A percentile compares a stretch with the other conserved stretches of the same genome.
Conservation (phyloP, 2,888 invertebrate genomes). For the Mimachlamys varia region DNA sequence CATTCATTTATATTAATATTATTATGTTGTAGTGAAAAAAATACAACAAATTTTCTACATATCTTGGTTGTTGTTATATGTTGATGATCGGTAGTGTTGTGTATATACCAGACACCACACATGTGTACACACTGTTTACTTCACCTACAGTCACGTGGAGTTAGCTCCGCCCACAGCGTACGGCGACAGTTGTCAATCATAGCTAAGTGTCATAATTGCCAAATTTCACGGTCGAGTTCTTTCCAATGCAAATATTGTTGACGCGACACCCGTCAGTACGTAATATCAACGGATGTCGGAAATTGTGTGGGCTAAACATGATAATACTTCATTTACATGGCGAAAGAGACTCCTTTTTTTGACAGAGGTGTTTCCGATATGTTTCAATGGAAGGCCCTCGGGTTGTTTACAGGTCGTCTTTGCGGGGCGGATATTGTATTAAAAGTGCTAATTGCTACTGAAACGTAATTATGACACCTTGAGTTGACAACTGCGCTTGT, state of each 20-base stretch:
- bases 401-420: background rate
- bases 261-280: background rate
- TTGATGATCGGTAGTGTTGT: slow-evolving; percentile 38
- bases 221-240: slow-evolving; percentile 14
- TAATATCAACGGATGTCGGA: background rate
- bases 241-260: slow-evolving; percentile 5
- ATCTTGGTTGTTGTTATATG: slow-evolving; percentile 46
- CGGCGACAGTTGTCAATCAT: background rate
- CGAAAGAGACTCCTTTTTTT: background rate
- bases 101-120: background rate
- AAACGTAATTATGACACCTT: background rate
- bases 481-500: background rate
- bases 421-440: background rate
- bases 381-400: background rate
- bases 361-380: background rate
- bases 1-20: slow-evolving; percentile 39
- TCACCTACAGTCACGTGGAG: background rate
- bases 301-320: background rate
- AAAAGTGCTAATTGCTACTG: background rate
- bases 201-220: slow-evolving; percentile 9
- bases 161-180: slow-evolving; percentile 10
- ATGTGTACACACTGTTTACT: slow-evolving; percentile 26
- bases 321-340: background rate
- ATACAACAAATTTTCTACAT: slow-evolving; percentile 53
- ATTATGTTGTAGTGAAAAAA: slow-evolving; percentile 54